phyloP scores from a whole-genome alignment of 2,797 vertebrate species.

The Iguana delicatissima region DNA sequence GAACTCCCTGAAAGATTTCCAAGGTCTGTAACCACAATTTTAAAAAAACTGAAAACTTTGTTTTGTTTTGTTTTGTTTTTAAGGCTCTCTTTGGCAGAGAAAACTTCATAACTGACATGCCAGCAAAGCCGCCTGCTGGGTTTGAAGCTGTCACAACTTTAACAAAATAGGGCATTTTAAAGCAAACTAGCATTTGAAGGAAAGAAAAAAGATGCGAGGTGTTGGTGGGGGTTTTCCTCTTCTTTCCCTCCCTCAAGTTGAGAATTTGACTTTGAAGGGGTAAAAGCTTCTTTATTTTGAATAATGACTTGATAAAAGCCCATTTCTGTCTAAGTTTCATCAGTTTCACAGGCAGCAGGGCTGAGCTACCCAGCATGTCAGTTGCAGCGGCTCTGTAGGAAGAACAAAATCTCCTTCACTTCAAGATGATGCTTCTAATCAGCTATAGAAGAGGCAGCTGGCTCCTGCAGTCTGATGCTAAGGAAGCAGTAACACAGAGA shows the following conservation, averaged over 20 bases:
- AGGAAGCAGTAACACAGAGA: not conserved
- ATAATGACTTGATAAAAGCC: conserved; percentile 44
- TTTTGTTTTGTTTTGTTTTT: too few species aligned
- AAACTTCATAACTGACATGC: conserved; percentile 36
- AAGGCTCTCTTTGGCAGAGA: conserved; percentile 33
- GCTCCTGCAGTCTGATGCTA: not conserved
- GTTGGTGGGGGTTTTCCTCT: too few species aligned
- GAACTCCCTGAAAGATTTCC: conserved; percentile 55
- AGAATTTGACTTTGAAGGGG: conserved; percentile 19
- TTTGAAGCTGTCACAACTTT: conserved; percentile 58
- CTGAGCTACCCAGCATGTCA: conserved; percentile 1
- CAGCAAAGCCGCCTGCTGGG: conserved; percentile 48
- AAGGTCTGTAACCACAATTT: conserved; percentile 32
- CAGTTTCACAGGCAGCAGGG: conserved; percentile 10
- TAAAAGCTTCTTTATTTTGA: conserved; percentile 60
- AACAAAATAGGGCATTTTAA: conserved; percentile 39
- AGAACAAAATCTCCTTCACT: not conserved
- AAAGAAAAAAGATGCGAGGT: not conserved
- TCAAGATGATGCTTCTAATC: conserved; percentile 20
- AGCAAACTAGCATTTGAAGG: conserved; percentile 46
- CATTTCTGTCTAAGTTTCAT: conserved; percentile 19
- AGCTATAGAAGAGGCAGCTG: conserved; percentile 4
- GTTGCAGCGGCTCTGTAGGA: not conserved
- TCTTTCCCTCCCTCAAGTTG: conserved; percentile 30
- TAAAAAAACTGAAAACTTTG: conserved; percentile 11